A percentile compares a stretch with the other conserved stretches of the same genome.
Evolutionary conservation across 2,113 vertebrate species (phyloP).

Genomic region (Neolamprologus longior): DNA sequence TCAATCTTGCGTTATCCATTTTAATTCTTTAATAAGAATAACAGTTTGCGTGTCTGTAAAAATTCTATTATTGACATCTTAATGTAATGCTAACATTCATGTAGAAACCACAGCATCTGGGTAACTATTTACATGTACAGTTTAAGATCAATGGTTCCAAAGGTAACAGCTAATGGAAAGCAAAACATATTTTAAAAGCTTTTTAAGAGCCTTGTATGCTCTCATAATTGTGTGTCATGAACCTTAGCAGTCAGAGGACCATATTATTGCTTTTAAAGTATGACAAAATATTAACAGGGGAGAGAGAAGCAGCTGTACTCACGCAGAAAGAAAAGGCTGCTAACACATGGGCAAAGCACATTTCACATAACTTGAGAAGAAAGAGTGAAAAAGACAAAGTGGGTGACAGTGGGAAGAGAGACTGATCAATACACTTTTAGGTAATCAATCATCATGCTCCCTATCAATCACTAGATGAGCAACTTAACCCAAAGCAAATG

Average conservation of each 20-base stretch:
- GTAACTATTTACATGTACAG: not conserved
- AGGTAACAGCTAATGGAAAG: not conserved
- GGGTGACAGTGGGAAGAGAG: conserved; percentile 24
- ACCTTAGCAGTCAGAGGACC: not conserved
- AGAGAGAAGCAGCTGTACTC: not conserved
- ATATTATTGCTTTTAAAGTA: not conserved
- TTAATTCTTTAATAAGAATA: not conserved
- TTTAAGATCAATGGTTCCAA: not conserved
- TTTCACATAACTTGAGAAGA: conserved; percentile 13
- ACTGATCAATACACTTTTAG: conserved; percentile 46
- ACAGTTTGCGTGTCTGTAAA: not conserved
- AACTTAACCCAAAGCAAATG: conserved; percentile 26
- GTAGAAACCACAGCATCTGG: not conserved
- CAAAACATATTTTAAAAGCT: not conserved
- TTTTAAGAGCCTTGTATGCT: not conserved
- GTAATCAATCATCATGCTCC: conserved; percentile 33
- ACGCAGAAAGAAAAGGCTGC: not conserved
- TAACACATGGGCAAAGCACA: conserved; percentile 7
- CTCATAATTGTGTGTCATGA: not conserved
- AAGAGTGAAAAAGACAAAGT: not conserved
- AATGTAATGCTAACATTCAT: not conserved
- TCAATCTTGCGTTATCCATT: not conserved
- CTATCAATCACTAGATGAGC: conserved; percentile 11
- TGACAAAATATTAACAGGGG: not conserved
- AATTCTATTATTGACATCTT: not conserved